Conservation (phyloP, 2,797 vertebrate genomes). For the Echiichthys vipera region DNA sequence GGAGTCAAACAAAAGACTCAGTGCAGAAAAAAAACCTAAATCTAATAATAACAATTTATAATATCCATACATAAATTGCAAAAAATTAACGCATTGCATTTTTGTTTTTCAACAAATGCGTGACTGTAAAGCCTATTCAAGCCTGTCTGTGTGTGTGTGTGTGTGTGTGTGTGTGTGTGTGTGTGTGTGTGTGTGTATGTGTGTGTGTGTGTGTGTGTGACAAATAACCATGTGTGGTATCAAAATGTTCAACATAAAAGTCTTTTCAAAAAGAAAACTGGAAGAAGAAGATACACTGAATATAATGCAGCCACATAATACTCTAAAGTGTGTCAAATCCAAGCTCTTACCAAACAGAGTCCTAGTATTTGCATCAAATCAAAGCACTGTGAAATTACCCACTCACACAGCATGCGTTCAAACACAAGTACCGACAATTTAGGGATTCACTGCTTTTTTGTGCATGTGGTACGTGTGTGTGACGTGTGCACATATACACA, state of each 20-base stretch:
- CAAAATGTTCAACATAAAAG: conserved; percentile 71
- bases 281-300: conserved; percentile 65
- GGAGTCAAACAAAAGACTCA: conserved; percentile 64
- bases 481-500: conserved; percentile 39
- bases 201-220: conserved; percentile 42
- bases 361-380: conserved; percentile 79
- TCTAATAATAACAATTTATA: conserved; percentile 57
- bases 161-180: conserved; percentile 17
- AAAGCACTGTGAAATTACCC: conserved; percentile 79
- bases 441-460: conserved; percentile 46
- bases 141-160: conserved; percentile 22
- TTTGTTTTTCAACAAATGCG: conserved; percentile 57
- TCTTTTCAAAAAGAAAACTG: conserved; percentile 70
- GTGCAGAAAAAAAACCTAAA: conserved; percentile 54
- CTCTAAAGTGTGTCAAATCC: conserved; percentile 78
- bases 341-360: conserved; percentile 76
- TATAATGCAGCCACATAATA: conserved; percentile 72
- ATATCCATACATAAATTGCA: conserved; percentile 67
- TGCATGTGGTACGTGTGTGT: conserved; percentile 38
- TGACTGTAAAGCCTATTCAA: conserved; percentile 58
- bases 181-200: conserved; percentile 27
- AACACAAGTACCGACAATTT: conserved; percentile 53
- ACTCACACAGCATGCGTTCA: conserved; percentile 79
- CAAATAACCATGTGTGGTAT: conserved; percentile 56
- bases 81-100: conserved; percentile 67